A percentile compares a stretch with the other conserved stretches of the same genome.
Conservation (phyloP, 1,140 invertebrate species). For the Apis florea region DNA sequence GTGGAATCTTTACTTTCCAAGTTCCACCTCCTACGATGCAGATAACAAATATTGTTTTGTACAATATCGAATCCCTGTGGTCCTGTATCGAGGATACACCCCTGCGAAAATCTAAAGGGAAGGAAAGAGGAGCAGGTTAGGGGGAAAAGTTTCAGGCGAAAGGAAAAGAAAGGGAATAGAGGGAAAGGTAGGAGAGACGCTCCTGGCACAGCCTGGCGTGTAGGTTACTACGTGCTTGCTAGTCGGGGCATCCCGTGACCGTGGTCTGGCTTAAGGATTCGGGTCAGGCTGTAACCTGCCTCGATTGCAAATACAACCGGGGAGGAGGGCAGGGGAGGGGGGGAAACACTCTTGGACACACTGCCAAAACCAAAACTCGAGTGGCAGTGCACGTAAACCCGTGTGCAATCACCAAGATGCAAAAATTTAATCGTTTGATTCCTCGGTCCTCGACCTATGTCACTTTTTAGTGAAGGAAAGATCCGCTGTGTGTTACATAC, state of each 20-base stretch:
- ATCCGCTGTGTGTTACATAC: background rate
- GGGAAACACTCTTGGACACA: slow-evolving; percentile 72
- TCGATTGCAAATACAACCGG: slow-evolving; percentile 78
- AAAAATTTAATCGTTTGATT: slow-evolving; percentile 71
- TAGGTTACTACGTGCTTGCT: slow-evolving; percentile 73
- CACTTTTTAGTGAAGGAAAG: background rate
- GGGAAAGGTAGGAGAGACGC: slow-evolving; percentile 61
- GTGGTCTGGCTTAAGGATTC: slow-evolving; percentile 75
- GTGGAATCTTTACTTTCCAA: background rate
- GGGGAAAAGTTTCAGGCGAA: slow-evolving; percentile 56
- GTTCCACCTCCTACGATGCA: background rate
- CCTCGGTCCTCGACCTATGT: background rate
- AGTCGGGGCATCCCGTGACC: slow-evolving; percentile 67
- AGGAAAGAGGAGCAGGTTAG: background rate
- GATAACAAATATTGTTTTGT: slow-evolving; percentile 53
- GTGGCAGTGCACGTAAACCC: slow-evolving; percentile 45
- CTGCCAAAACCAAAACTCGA: slow-evolving; percentile 74
- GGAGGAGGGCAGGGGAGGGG: too few species aligned
- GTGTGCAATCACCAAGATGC: slow-evolving; percentile 63
- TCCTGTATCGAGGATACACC: slow-evolving; percentile 53
- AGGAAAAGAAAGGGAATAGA: slow-evolving; percentile 50
- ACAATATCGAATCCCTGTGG: slow-evolving; percentile 53
- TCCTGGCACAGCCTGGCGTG: slow-evolving; percentile 70
- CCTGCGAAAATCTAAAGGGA: slow-evolving; percentile 26
- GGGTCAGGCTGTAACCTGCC: slow-evolving; percentile 76